These are phyloP conservation scores for Parus major DNA, from an alignment of 2,113 vertebrate species.

Conservation along the genomic window DNA sequence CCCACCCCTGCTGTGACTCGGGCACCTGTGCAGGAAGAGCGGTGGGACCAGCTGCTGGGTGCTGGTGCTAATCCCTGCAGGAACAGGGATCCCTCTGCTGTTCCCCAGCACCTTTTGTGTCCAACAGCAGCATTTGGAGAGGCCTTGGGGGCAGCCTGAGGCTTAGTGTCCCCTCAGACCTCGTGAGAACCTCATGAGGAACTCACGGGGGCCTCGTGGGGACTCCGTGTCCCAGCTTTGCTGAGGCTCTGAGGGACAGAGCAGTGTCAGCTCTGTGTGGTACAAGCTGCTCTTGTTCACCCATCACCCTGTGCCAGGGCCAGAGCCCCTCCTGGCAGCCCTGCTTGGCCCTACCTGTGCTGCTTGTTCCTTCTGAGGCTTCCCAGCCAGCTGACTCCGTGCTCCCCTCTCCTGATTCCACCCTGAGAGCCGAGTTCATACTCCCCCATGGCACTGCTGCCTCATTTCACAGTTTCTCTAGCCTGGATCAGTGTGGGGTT, in stretches of 20 bases:
- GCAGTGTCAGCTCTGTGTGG: background rate
- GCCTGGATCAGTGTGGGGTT: background rate
- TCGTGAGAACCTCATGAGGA: fast-evolving
- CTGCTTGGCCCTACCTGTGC: background rate
- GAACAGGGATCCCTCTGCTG: fast-evolving
- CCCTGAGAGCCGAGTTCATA: background rate
- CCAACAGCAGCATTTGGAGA: background rate
- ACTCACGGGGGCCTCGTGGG: fast-evolving
- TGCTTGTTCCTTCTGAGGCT: background rate
- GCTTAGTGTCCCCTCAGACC: background rate
- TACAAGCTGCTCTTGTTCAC: background rate
- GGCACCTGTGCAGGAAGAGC: background rate
- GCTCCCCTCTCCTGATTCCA: background rate
- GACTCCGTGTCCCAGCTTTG: background rate
- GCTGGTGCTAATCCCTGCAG: background rate
- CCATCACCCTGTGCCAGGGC: background rate
- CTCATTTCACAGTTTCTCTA: background rate
- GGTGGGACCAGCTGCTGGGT: background rate
- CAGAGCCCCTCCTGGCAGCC: background rate
- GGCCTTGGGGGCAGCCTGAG: no score
- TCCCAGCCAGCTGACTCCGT: background rate
- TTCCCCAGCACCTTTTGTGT: background rate
- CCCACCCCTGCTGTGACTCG: background rate
- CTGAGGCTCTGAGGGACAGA: background rate
- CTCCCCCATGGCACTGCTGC: background rate